Conservation (phyloP, 2,888 invertebrate genomes). For the Coleophora deauratella region DNA sequence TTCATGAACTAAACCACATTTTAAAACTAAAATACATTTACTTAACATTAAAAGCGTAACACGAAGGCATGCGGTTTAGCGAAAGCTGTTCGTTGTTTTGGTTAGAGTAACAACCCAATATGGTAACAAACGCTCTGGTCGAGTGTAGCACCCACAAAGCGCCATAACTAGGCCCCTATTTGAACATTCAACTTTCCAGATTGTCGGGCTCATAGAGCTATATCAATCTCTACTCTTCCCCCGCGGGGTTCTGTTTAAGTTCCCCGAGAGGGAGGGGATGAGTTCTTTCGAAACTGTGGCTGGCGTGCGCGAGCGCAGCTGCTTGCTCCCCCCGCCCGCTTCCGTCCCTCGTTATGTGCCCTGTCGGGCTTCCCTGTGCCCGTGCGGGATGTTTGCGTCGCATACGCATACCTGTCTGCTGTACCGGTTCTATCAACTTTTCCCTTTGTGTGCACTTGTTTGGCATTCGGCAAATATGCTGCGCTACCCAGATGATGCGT, state of each 20-base stretch:
- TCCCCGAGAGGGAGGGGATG: not conserved
- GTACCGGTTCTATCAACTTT: slow-evolving; percentile 1
- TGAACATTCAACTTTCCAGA: not conserved
- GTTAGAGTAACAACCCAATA: slow-evolving; percentile 12
- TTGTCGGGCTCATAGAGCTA: not conserved
- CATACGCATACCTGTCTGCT: slow-evolving; percentile 2
- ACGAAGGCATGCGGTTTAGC: slow-evolving; percentile 13
- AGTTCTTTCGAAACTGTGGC: not conserved
- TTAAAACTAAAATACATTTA: no score
- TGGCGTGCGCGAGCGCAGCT: slow-evolving; percentile 42
- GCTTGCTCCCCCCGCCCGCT: slow-evolving; percentile 17
- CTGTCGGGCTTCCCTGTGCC: not conserved
- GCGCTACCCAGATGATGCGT: no score
- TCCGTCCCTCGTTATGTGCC: slow-evolving; percentile 1
- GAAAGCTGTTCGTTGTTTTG: slow-evolving; percentile 14
- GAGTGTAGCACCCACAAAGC: slow-evolving; percentile 1
- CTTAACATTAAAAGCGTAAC: not conserved
- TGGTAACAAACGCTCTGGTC: slow-evolving; percentile 12
- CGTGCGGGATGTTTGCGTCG: slow-evolving; percentile 2
- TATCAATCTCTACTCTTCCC: not conserved
- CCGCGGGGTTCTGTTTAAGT: not conserved
- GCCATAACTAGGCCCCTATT: no score
- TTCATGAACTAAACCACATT: no score
- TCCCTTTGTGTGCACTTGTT: slow-evolving; percentile 1
- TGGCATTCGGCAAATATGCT: not conserved